Evolutionary conservation across 2,113 vertebrate genomes (phyloP).

Genomic region (Myotis lucifugus): DNA sequence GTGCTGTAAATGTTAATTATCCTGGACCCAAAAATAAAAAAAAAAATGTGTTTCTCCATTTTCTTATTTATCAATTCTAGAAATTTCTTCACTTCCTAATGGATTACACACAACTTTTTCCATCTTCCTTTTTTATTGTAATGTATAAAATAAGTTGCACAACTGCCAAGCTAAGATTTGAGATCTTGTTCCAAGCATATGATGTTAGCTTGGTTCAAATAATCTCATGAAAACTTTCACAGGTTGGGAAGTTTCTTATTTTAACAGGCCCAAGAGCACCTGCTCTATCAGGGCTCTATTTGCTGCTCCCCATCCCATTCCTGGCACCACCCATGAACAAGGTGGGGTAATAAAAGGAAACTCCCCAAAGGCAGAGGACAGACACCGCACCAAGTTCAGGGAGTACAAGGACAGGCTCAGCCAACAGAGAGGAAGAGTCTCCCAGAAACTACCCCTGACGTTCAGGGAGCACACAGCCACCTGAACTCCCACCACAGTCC

Average conservation of each 20-base stretch:
- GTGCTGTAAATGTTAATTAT: neutral
- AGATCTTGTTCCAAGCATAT: neutral
- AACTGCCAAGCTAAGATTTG: neutral
- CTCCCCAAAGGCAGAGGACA: no score
- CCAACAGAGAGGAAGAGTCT: no score
- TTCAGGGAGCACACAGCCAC: no score
- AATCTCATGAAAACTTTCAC: neutral
- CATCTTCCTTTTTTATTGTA: neutral
- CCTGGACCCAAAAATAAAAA: neutral
- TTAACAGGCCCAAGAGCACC: neutral
- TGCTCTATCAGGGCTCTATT: neutral
- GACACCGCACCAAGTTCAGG: no score
- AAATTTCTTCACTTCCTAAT: neutral
- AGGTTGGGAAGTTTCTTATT: neutral
- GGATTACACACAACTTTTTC: neutral
- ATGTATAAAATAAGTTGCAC: neutral
- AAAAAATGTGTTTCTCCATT: neutral
- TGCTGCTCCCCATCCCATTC: neutral
- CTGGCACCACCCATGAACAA: no score
- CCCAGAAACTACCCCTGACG: no score
- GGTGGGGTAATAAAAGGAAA: no score
- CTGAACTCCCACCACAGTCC: no score
- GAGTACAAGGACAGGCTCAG: no score
- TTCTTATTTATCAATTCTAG: neutral
- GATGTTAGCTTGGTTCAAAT: neutral